Evolutionary conservation across 2,797 vertebrate genomes (phyloP), one percentile per base, ranked within the genome.

Genomic region (Peromyscus eremicus): DNA sequence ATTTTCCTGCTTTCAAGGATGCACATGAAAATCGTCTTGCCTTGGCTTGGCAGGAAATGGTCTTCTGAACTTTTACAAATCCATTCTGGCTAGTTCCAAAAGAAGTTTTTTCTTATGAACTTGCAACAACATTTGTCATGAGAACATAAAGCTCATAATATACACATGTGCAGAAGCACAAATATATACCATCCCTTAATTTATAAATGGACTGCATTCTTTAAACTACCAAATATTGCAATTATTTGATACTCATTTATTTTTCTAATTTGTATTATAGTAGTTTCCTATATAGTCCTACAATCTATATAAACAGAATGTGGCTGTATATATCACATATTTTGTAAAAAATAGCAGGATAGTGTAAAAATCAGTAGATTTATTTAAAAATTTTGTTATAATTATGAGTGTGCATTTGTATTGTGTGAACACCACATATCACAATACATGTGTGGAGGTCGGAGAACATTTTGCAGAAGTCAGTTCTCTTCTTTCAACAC

Each of bases 1-100:
- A 62, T 95, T 93, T 95, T 93, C 60, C 57, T 96, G 49, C 85
- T 94, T 94, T 96, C 57, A 92, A 86, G 62, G 70, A 92, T 86
- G 55, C 32, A 83, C 93, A 89, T 64, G 68, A 95, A 95, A 62
- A 83, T 32, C 52, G 3, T 68, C 70, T 96, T 90, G 81, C 21
- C 57, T 70, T 92, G 23, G 21, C 64, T 71, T 84, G 40, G 43
- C 29, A 94, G 85, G 55, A 95, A 91, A 86, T 81, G 46, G n/a
- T 95, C 49, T 62, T 93, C 25, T 96, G 80, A 90, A 93, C 60
- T 92, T 95, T 8, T n/a, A 66, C 85, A 82, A 81, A 75, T 62
- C 32, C 34, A 79, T 66, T 73, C 43, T 17, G n/a, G 7, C 29
- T 91, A 64, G 79, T 32, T 82, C 55, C 34, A 49, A 73, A 82